Base-by-base conservation (phyloP, 2,888 invertebrate genomes). In the Drosophila yooni region DNA sequence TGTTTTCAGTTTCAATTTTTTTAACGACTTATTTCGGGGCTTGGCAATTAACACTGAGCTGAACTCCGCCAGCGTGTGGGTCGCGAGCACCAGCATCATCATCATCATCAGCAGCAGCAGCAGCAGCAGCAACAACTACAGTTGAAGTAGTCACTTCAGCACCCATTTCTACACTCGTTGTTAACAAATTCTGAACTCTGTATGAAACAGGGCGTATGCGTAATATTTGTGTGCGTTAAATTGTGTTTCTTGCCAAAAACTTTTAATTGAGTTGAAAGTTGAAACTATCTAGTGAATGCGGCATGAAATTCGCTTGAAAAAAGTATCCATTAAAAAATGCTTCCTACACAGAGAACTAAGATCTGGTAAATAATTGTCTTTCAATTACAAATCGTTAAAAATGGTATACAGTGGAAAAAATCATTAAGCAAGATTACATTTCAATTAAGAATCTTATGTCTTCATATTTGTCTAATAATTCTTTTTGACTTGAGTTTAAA, bases 21-120 rank as follows among this genome's bases (percentile, higher is more conserved):
- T 63, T 70, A 58, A 79, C 60, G 62, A 56, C 61, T 73, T 63
- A 69, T 72, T 82, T 74, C 65, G 74, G 85, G 82, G 81, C 81
- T 88, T 76, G 82, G 85, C 85, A 85, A 85, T 87, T 87, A 89
- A 84, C 86, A 89, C 87, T 86, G 88, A 84, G 79, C 81, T 83
- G 83, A 84, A 83, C 86, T 83, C 70, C 60, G 56, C 27, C 53
- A 61, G 70, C 58, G 76, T 89, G 89, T 87, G 88, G 88, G 89
- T 73, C 72, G 85, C 29, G 27, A 34, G 68, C 29, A 51, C 8
- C 67, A 67, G 51, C 76, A 74, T 53, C 74, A 73, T 43, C 75
- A 68, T 13, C 29, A 27, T 2, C 8, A n/a, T 6, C 21, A 21
- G 11, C 21, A 21, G 4, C 8, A 31, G 29, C 5, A 29, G 11